Evolutionary conservation across 2,113 vertebrate species (phyloP).

Genomic region (Peromyscus polionotus): DNA sequence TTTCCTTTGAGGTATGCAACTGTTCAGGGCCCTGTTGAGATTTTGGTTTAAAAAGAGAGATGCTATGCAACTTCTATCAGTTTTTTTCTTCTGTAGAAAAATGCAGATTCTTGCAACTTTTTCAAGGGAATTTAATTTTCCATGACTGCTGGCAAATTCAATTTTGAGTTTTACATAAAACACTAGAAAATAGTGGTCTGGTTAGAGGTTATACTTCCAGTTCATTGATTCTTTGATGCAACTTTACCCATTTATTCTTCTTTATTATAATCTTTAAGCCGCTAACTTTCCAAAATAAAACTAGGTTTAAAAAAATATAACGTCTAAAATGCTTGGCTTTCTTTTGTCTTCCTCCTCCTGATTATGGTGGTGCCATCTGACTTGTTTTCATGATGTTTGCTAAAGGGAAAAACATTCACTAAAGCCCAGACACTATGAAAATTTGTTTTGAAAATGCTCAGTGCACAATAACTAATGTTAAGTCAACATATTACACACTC

Average conservation of each 20-base stretch:
- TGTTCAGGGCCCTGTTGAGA: slow-evolving; percentile 76
- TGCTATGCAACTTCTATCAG: slow-evolving; percentile 74
- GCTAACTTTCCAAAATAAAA: slow-evolving; percentile 3
- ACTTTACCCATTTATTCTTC: slow-evolving; percentile 43
- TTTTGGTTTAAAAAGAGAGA: slow-evolving; percentile 81
- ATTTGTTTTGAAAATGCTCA: slow-evolving; percentile 55
- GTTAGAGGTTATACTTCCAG: slow-evolving; percentile 59
- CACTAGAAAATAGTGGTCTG: slow-evolving; percentile 65
- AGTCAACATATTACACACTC: neutral
- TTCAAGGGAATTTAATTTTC: slow-evolving; percentile 79
- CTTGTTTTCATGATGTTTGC: slow-evolving; percentile 26
- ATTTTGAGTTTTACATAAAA: slow-evolving; percentile 81
- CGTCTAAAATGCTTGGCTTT: slow-evolving; percentile 2
- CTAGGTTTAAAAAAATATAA: neutral
- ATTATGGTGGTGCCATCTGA: slow-evolving; percentile 12
- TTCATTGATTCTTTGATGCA: slow-evolving; percentile 46
- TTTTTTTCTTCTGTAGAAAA: slow-evolving; percentile 76
- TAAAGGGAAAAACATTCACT: neutral
- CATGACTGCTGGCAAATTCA: slow-evolving; percentile 77
- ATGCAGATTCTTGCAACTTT: slow-evolving; percentile 67
- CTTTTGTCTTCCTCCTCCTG: neutral
- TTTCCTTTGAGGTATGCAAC: slow-evolving; percentile 64
- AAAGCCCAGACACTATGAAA: slow-evolving; percentile 32
- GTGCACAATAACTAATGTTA: neutral
- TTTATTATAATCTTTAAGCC: neutral